These are phyloP conservation scores for Drosophila erecta DNA, from an alignment of 1,140 invertebrate species.

Conservation along the genomic window DNA sequence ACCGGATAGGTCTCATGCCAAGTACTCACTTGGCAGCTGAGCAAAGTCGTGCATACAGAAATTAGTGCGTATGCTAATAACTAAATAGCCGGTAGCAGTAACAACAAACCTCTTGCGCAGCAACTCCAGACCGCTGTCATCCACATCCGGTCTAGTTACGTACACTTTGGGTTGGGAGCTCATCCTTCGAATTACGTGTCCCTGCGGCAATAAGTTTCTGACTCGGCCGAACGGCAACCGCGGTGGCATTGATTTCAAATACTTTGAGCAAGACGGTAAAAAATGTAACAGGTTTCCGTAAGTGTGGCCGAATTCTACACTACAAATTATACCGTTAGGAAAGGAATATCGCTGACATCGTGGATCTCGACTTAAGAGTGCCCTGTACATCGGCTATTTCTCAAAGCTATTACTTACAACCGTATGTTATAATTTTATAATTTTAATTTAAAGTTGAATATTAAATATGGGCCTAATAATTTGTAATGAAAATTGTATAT, in stretches of 20 bases:
- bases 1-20: slow-evolving; percentile 89
- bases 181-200: slow-evolving; percentile 33
- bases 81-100: background rate
- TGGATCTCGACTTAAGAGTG: background rate
- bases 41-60: slow-evolving; percentile 1
- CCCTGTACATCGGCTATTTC: background rate
- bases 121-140: slow-evolving; percentile 85
- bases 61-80: background rate
- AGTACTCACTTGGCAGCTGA: slow-evolving; percentile 89
- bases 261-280: slow-evolving; percentile 9
- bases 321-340: background rate
- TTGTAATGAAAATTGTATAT: no score
- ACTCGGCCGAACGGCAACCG: background rate
- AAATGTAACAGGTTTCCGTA: slow-evolving; percentile 14
- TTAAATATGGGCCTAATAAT: no score
- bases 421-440: no score
- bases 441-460: no score
- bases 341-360: background rate
- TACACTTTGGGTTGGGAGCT: slow-evolving; percentile 79
- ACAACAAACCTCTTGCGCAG: slow-evolving; percentile 83
- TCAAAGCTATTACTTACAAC: no score
- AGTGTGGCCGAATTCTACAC: slow-evolving; percentile 13
- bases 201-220: slow-evolving; percentile 21
- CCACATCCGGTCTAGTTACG: slow-evolving; percentile 86
- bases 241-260: slow-evolving; percentile 32